phyloP scores from a whole-genome alignment of 2,797 vertebrate genomes.

The Echeneis naucrates region DNA sequence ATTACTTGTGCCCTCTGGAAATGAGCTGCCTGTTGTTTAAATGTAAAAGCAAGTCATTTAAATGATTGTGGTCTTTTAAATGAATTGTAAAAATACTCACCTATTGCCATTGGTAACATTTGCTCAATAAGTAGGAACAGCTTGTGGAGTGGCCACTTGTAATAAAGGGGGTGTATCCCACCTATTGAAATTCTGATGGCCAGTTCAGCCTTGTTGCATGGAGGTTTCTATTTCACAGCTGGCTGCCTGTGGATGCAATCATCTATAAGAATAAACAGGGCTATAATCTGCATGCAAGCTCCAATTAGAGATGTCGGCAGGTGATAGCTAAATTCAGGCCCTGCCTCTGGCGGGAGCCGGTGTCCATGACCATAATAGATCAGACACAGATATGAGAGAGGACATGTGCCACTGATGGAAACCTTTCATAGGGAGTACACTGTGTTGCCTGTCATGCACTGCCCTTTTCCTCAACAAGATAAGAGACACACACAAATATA shows the following conservation, averaged over 20 bases:
- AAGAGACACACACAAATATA: slow-evolving; percentile 25
- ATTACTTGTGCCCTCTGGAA: slow-evolving; percentile 28
- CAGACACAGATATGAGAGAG: slow-evolving; percentile 44
- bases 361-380: slow-evolving; percentile 43
- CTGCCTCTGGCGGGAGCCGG: slow-evolving; percentile 1
- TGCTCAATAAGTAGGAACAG: neutral
- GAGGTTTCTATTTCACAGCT: slow-evolving; percentile 61
- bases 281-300: slow-evolving; percentile 43
- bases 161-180: slow-evolving; percentile 16
- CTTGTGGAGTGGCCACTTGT: neutral
- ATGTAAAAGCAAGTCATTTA: slow-evolving; percentile 22
- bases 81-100: slow-evolving; percentile 19
- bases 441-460: slow-evolving; percentile 40
- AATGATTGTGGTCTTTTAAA: slow-evolving; percentile 32
- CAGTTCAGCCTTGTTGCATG: slow-evolving; percentile 31
- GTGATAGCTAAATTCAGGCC: slow-evolving; percentile 44
- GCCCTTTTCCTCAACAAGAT: slow-evolving; percentile 35
- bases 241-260: slow-evolving; percentile 47
- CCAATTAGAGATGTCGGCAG: slow-evolving; percentile 58
- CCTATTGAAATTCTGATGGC: slow-evolving; percentile 32
- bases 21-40: slow-evolving; percentile 20
- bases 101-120: neutral
- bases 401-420: slow-evolving; percentile 46
- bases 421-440: slow-evolving; percentile 34
- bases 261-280: slow-evolving; percentile 59